phyloP scores from a whole-genome alignment of 2,888 invertebrate genomes.

The Andricus curvator region DNA sequence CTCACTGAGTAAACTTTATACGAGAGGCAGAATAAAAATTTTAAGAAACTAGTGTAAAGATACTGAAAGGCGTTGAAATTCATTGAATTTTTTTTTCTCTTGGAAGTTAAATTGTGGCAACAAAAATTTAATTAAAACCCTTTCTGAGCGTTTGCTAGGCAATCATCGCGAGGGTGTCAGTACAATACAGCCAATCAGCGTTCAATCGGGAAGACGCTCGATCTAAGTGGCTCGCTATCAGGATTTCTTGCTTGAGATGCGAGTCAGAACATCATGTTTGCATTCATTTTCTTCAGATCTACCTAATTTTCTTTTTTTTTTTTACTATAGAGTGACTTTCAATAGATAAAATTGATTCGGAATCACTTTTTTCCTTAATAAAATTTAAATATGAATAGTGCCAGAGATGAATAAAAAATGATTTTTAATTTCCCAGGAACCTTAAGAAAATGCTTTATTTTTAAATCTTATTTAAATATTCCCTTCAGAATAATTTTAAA shows the following conservation, averaged over 20 bases:
- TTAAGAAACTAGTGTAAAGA: neutral
- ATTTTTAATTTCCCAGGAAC: too few species aligned
- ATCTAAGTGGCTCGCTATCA: slow-evolving; percentile 38
- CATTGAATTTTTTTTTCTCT: neutral
- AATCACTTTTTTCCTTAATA: neutral
- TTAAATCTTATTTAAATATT: too few species aligned
- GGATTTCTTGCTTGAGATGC: slow-evolving; percentile 31
- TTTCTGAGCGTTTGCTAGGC: slow-evolving; percentile 37
- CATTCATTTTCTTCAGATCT: slow-evolving; percentile 43
- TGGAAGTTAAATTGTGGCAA: slow-evolving; percentile 15
- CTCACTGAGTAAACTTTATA: slow-evolving; percentile 13
- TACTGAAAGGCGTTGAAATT: neutral
- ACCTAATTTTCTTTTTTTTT: slow-evolving; percentile 10
- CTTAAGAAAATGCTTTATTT: too few species aligned
- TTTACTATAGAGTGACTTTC: slow-evolving; percentile 17
- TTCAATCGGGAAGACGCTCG: slow-evolving; percentile 23
- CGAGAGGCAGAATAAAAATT: slow-evolving; percentile 43
- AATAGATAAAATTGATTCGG: slow-evolving; percentile 3
- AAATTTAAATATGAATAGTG: neutral
- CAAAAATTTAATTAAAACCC: slow-evolving; percentile 56
- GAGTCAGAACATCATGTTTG: slow-evolving; percentile 43
- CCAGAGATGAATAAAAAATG: too few species aligned
- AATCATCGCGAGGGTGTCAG: slow-evolving; percentile 43
- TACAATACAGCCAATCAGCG: slow-evolving; percentile 59
- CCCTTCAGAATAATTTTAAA: too few species aligned